These are phyloP conservation scores for Dolichoris vasculosae DNA, from an alignment of 1,140 invertebrate genomes.

Conservation along the genomic window DNA sequence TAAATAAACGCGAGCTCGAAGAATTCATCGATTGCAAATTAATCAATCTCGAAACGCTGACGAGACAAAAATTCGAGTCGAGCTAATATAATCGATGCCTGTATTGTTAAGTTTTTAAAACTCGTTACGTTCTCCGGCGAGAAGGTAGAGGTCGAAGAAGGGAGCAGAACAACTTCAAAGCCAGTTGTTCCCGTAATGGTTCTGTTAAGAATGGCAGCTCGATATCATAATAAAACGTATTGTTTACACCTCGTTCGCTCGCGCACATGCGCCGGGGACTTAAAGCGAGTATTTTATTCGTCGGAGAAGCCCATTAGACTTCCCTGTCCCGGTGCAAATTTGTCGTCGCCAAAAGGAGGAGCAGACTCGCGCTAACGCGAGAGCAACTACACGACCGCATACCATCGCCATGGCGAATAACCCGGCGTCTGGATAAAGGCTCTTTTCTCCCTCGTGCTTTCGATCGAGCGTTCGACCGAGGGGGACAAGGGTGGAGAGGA, in stretches of 20 bases:
- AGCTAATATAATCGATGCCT: too few relatives aligned
- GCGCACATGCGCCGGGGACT: too few relatives aligned
- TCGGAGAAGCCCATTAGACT: slow-evolving; percentile 1
- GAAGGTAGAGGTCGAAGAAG: too few relatives aligned
- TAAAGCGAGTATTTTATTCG: background rate
- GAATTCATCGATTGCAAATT: too few relatives aligned
- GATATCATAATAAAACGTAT: background rate
- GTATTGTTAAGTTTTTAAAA: too few relatives aligned
- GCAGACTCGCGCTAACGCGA: background rate
- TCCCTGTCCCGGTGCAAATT: background rate
- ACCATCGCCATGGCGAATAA: slow-evolving; percentile 14
- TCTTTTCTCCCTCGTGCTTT: background rate
- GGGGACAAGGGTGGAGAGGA: background rate
- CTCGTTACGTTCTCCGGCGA: too few relatives aligned
- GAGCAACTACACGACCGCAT: too few relatives aligned
- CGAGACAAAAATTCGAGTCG: too few relatives aligned
- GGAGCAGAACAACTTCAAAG: too few relatives aligned
- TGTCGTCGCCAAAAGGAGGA: background rate
- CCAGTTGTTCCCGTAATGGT: too few relatives aligned
- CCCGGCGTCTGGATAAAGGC: background rate
- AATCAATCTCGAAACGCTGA: too few relatives aligned
- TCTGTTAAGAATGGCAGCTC: background rate
- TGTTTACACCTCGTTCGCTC: background rate
- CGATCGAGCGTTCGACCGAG: background rate
- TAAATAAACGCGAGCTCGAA: too few relatives aligned